phyloP scores from a whole-genome alignment of 2,113 vertebrate species.

The Takifugu bimaculatus region DNA sequence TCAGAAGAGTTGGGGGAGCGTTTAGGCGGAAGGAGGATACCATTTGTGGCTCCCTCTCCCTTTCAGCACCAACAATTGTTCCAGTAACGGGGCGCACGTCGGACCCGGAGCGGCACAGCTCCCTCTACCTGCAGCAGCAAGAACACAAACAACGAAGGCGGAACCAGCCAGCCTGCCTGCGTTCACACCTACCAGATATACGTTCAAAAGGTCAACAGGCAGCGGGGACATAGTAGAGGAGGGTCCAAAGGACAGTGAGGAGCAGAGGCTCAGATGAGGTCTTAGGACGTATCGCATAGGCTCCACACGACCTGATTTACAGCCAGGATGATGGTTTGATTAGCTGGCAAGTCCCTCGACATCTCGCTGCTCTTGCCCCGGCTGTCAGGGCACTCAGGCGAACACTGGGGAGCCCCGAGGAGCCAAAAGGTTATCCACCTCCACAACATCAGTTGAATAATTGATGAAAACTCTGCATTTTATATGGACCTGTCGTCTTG shows the following conservation, averaged over 20 bases:
- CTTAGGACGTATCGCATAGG: background rate
- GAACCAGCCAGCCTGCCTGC: too few relatives aligned
- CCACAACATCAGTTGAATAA: background rate
- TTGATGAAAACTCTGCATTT: background rate
- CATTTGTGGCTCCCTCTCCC: too few relatives aligned
- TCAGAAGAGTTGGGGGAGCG: too few relatives aligned
- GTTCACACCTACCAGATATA: constrained; percentile 4
- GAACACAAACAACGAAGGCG: too few relatives aligned
- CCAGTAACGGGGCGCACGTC: too few relatives aligned
- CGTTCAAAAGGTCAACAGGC: constrained; percentile 8
- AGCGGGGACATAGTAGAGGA: constrained; percentile 10
- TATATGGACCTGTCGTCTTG: background rate
- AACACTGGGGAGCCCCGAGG: background rate
- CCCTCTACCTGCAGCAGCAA: too few relatives aligned
- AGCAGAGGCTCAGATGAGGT: background rate
- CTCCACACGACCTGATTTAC: background rate
- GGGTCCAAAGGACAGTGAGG: background rate
- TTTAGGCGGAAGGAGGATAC: too few relatives aligned
- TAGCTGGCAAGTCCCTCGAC: constrained; percentile 27
- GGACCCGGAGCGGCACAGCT: too few relatives aligned
- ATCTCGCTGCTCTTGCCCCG: constrained; percentile 14
- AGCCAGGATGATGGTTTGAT: constrained; percentile 53
- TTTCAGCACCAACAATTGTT: too few relatives aligned
- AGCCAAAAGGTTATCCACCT: background rate
- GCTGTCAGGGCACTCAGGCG: constrained; percentile 6